Conservation (phyloP, 2,113 vertebrate species). For the Gambusia holbrooki region DNA sequence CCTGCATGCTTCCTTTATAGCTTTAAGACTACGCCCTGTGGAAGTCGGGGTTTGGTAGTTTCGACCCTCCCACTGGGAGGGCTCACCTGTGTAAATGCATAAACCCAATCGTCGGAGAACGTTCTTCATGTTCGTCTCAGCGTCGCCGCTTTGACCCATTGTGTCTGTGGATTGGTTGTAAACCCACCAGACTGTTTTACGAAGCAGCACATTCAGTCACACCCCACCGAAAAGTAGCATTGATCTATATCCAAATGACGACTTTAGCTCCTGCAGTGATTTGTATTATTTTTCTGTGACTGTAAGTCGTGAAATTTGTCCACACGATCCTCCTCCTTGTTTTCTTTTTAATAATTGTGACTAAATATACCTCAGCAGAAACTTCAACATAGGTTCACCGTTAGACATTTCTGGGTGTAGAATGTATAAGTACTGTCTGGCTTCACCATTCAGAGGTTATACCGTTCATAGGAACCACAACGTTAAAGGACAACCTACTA, state of each 20-base stretch:
- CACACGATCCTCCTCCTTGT: constrained; percentile 66
- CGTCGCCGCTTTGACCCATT: constrained; percentile 35
- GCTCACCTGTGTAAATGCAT: constrained; percentile 57
- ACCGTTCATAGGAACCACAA: constrained; percentile 62
- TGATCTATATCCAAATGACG: constrained; percentile 28
- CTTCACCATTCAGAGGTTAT: constrained; percentile 62
- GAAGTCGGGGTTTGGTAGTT: constrained; percentile 57
- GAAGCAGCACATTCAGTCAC: constrained; percentile 32
- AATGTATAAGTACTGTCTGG: constrained; percentile 87
- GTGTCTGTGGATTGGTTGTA: constrained; percentile 33
- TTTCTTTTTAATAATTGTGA: constrained; percentile 87
- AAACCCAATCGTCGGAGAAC: constrained; percentile 13
- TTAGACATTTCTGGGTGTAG: constrained; percentile 83
- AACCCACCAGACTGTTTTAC: constrained; percentile 42
- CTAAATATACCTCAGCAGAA: constrained; percentile 96
- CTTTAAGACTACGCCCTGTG: constrained; percentile 66
- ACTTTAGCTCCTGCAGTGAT: constrained; percentile 15
- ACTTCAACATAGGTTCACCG: constrained; percentile 88
- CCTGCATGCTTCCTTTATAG: constrained; percentile 64
- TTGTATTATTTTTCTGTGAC: not conserved
- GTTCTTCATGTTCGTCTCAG: constrained; percentile 20
- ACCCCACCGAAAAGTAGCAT: constrained; percentile 43
- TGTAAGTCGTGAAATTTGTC: constrained; percentile 49
- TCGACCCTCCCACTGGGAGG: constrained; percentile 20
- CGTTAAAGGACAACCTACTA: constrained; percentile 77